These are phyloP conservation scores for Arothron firmamentum DNA, from an alignment of 2,113 vertebrate species.

Conservation along the genomic window DNA sequence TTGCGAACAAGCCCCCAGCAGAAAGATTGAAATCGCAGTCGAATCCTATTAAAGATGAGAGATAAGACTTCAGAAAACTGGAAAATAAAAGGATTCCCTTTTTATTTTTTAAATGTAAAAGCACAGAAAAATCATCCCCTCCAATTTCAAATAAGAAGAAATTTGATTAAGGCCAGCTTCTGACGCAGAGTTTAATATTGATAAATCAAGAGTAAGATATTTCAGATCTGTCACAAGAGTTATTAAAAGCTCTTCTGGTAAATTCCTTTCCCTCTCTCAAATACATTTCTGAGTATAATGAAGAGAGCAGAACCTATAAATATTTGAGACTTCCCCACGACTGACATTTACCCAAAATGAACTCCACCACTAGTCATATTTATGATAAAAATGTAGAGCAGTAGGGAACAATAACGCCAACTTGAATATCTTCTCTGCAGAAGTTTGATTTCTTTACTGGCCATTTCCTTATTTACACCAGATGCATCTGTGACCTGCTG, in stretches of 20 bases:
- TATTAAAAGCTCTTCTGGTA: constrained; percentile 28
- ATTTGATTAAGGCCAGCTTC: constrained; percentile 10
- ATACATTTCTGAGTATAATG: constrained; percentile 5
- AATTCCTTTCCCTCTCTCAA: constrained; percentile 30
- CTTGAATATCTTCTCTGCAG: neutral
- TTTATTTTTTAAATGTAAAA: constrained; percentile 1
- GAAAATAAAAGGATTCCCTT: too few relatives aligned
- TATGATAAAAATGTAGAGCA: neutral
- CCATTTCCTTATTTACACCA: neutral
- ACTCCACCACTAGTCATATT: neutral
- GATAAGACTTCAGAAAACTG: too few relatives aligned
- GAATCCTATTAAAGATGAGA: too few relatives aligned
- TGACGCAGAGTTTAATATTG: constrained; percentile 29
- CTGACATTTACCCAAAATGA: neutral
- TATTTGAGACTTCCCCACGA: neutral
- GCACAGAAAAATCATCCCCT: too few relatives aligned
- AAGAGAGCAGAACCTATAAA: constrained; percentile 14
- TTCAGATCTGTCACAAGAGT: constrained; percentile 21
- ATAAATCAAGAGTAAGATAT: constrained; percentile 19
- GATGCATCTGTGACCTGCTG: constrained; percentile 28
- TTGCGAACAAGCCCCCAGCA: too few relatives aligned
- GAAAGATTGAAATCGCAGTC: too few relatives aligned
- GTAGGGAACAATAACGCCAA: neutral
- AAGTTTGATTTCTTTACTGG: neutral
- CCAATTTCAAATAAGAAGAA: neutral